phyloP scores from a whole-genome alignment of 1,140 invertebrate species.

The Kradibia gibbosae region DNA sequence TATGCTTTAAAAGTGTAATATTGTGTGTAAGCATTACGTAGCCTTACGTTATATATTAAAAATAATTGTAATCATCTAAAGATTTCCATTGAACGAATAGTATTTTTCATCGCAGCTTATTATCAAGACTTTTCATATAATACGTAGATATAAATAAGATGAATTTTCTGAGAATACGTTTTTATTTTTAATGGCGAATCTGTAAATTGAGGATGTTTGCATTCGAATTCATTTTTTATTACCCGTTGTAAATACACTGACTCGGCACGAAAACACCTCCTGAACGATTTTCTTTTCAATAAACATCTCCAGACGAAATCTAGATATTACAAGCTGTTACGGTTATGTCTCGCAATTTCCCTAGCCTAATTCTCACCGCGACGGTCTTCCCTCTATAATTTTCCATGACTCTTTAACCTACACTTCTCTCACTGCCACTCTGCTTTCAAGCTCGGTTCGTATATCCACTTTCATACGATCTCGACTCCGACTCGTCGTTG shows the following conservation, averaged over 20 bases:
- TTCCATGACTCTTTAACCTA: no score
- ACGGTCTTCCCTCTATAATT: background rate
- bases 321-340: conserved; percentile 54
- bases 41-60: no score
- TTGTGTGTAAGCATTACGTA: background rate
- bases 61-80: background rate
- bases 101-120: background rate
- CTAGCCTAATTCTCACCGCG: conserved; percentile 55
- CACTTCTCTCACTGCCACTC: background rate
- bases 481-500: background rate
- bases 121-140: background rate
- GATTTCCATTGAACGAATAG: background rate
- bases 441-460: background rate
- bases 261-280: background rate
- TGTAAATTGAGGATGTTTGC: background rate
- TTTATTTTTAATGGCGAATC: conserved; percentile 3
- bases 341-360: conserved; percentile 56
- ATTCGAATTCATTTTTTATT: background rate
- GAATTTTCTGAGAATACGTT: background rate
- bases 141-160: no score
- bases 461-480: background rate
- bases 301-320: conserved; percentile 32
- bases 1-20: background rate
- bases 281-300: conserved; percentile 8
- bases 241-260: no score